Conservation (phyloP, 2,113 vertebrate genomes). For the Laterallus jamaicensis region DNA sequence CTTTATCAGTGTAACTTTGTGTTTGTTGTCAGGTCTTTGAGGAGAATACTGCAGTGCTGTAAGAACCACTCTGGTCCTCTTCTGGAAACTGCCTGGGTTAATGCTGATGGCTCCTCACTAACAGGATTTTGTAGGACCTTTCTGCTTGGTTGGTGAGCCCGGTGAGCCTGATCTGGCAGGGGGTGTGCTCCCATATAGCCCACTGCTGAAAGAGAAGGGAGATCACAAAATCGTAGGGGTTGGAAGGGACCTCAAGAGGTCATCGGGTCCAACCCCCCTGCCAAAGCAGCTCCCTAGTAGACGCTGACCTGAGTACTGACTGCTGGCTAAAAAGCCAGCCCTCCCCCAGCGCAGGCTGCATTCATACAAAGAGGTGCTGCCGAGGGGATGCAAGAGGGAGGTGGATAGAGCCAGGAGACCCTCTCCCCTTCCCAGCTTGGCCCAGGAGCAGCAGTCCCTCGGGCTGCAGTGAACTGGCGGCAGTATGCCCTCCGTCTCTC, state of each 20-base stretch:
- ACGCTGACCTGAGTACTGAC: background rate
- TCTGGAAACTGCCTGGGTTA: background rate
- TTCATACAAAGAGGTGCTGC: background rate
- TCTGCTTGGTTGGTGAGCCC: background rate
- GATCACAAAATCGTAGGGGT: too few species aligned
- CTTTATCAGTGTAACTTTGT: background rate
- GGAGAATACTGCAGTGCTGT: background rate
- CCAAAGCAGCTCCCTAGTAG: too few species aligned
- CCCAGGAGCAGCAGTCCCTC: background rate
- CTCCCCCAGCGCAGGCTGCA: background rate
- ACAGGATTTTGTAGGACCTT: background rate
- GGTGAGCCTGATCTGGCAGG: background rate
- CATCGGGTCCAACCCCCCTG: too few species aligned
- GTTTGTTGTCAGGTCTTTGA: background rate
- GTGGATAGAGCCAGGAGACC: background rate
- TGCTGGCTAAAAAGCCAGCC: background rate
- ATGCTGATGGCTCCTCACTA: background rate
- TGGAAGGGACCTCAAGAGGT: too few species aligned
- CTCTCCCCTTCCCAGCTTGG: background rate
- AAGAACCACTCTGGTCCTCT: background rate
- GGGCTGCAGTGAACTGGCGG: rapidly evolving
- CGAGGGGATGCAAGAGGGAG: background rate
- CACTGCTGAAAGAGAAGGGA: background rate
- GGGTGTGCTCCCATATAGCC: background rate
- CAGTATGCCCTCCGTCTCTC: rapidly evolving